Evolutionary conservation across 2,113 vertebrate species (phyloP), one percentile per base, ranked within the genome.

Genomic region (Isurus oxyrinchus): DNA sequence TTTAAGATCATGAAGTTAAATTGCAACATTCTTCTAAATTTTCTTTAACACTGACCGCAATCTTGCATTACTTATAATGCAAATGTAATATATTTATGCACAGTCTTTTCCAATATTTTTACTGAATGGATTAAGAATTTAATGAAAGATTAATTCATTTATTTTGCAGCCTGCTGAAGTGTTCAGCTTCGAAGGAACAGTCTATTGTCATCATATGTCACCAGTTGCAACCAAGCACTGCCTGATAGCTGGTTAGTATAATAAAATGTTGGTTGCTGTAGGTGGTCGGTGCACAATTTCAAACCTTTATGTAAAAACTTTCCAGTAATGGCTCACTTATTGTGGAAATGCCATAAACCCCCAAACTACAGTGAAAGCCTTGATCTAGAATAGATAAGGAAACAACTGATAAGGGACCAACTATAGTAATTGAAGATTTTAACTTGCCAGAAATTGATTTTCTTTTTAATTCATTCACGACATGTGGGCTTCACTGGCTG

Each of bases 201-300:
- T 99, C 96, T 99, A 99, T 97, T 98, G 98, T 97, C 99, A 99
- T 97, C 99, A 99, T 96, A 98, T 99, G 98, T 99, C 99, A 97
- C 98, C 99, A 96, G 96, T 99, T 67, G 98, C 99, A 97, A 98
- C 98, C 96, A 99, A 98, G 94, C 99, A 99, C 97, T 99, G 98
- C 97, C 98, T 99, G 96, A 98, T 99, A 97, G 99, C 99, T 98
- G 99, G 99, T 99, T 97, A 96, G 98, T 97, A 96, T 6, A 96
- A 96, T 40, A 86, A 13, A 63, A 81, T 95, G 49, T 72, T 55
- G 94, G 40, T 53, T 95, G 13, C 40, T 95, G 44, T 44, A 95
- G 5, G 27, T 16, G 25, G 4, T 53, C 4, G 5, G 3, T 95
- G 44, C 55, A 27, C 8, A 72, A 35, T 69, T 21, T 95, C 40